These are phyloP conservation scores for Ctenochaetus hawaiiensis DNA, from an alignment of 2,797 vertebrate genomes.

Conservation along the genomic window DNA sequence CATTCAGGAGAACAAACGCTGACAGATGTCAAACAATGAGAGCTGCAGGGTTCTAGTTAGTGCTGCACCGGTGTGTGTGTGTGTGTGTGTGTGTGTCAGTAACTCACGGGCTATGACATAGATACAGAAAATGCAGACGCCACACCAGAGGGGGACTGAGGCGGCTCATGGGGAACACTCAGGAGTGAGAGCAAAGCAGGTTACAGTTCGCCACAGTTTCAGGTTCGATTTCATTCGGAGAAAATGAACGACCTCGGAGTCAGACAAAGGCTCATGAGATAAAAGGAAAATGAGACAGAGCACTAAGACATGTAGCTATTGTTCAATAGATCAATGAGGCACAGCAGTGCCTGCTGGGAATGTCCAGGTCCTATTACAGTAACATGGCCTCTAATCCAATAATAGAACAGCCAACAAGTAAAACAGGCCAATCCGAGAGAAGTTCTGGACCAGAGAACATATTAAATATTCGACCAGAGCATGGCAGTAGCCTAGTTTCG, in stretches of 20 bases:
- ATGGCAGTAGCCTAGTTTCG: conserved; percentile 41
- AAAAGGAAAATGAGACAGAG: conserved; percentile 62
- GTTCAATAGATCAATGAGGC: conserved; percentile 76
- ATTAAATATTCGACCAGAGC: conserved; percentile 52
- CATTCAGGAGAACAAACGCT: conserved; percentile 17
- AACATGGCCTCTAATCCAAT: conserved; percentile 77
- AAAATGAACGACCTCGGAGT: conserved; percentile 37
- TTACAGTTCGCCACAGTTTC: conserved; percentile 16
- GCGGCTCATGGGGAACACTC: background rate
- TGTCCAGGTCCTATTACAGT: conserved; percentile 72
- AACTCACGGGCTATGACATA: conserved; percentile 3
- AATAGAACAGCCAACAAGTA: conserved; percentile 60
- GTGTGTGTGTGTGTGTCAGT: conserved; percentile 6
- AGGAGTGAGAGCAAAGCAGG: conserved; percentile 24
- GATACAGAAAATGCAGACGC: conserved; percentile 15
- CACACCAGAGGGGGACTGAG: conserved; percentile 4
- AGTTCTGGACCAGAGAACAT: conserved; percentile 45
- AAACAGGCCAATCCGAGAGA: conserved; percentile 48
- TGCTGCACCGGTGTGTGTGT: too few species aligned
- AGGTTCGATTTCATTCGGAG: conserved; percentile 43
- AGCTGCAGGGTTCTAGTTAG: too few species aligned
- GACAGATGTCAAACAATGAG: too few species aligned
- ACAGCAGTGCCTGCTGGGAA: conserved; percentile 73
- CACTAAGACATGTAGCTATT: conserved; percentile 68
- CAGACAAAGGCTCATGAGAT: conserved; percentile 55